Evolutionary conservation across 2,888 invertebrate genomes (phyloP).

Genomic region (Leptopilina myrica): DNA sequence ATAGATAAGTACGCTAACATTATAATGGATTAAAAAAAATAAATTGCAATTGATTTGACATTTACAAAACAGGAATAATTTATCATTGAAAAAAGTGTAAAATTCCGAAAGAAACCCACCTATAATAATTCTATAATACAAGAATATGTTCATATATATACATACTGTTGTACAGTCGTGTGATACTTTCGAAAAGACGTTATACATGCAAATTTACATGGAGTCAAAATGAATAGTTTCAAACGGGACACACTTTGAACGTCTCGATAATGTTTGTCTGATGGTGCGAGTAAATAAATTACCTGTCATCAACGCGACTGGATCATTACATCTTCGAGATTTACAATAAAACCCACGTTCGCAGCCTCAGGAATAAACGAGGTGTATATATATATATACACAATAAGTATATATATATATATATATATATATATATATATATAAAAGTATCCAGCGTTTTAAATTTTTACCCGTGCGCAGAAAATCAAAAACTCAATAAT

Average conservation of each 20-base stretch:
- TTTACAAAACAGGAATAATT: neutral
- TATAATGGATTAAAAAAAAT: too few species aligned
- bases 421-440: neutral
- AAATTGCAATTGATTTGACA: neutral
- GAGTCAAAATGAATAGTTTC: slow-evolving; percentile 16
- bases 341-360: slow-evolving; percentile 49
- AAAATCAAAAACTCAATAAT: slow-evolving; percentile 28
- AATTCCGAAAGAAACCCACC: neutral
- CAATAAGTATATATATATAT: too few species aligned
- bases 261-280: slow-evolving; percentile 47
- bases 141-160: neutral
- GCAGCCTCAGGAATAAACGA: slow-evolving; percentile 21
- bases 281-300: slow-evolving; percentile 65
- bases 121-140: slow-evolving; percentile 2
- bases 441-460: slow-evolving; percentile 61
- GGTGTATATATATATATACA: neutral
- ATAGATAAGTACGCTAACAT: too few species aligned
- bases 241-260: slow-evolving; percentile 17
- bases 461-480: slow-evolving; percentile 63
- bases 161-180: neutral
- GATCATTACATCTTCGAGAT: slow-evolving; percentile 53
- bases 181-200: neutral
- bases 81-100: neutral
- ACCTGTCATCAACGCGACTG: slow-evolving; percentile 64
- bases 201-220: neutral